Evolutionary conservation across 2,113 vertebrate genomes (phyloP).

Genomic region (Mohoua ochrocephala): DNA sequence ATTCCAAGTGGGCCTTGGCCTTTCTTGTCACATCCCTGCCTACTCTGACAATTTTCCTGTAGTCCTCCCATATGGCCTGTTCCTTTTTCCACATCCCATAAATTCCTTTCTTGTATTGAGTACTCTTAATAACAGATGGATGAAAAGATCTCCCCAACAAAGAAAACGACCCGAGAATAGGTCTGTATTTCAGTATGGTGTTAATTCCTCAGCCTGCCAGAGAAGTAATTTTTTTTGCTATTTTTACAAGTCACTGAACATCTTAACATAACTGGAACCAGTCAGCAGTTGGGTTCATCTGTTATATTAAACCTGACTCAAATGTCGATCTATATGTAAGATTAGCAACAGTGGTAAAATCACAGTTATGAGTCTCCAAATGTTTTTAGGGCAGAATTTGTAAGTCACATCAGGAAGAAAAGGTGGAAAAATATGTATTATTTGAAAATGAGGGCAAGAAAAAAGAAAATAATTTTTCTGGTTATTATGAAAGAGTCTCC

Average conservation of each 20-base stretch:
- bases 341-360: not conserved
- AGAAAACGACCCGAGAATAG: not conserved
- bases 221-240: not conserved
- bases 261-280: not conserved
- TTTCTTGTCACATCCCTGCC: not conserved
- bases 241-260: not conserved
- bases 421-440: not conserved
- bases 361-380: not conserved
- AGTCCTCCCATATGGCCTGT: not conserved
- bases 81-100: not conserved
- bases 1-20: not conserved
- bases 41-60: not conserved
- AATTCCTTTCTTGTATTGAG: not conserved
- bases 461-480: not conserved
- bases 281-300: not conserved
- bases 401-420: not conserved
- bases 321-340: not conserved
- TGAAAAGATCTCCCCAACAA: not conserved
- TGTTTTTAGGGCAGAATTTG: not conserved
- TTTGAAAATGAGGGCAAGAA: not conserved
- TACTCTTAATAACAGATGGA: not conserved
- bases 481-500: not conserved
- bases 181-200: not conserved
- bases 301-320: conserved; percentile 15
- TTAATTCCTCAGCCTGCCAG: not conserved